Base-by-base conservation (phyloP, 2,888 invertebrate genomes). In the Stomorhina lunata region DNA sequence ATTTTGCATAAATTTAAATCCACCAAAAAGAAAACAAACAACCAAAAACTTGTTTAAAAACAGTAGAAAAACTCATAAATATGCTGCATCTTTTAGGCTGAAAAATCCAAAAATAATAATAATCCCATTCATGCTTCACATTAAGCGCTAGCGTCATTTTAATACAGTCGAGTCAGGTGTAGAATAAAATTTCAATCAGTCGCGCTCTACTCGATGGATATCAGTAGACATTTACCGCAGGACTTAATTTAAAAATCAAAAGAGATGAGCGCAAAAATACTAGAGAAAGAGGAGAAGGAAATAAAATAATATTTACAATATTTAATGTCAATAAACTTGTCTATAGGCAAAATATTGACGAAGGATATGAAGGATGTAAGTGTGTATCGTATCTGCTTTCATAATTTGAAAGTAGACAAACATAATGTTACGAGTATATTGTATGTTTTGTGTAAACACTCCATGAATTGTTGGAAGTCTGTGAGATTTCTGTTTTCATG, bases 141-240 rank as follows among this genome's bases (percentile, higher is more conserved):
- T 25, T 1, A 5, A 15, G 2, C 15, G 12, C 3, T 25, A 0
- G 10, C 2, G 12, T 15, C 25, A 37, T 61, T 45, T 15, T 15
- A 43, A 43, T 10, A 55, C 29, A 61, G n/a, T 9, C n/a, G 5
- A 34, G 50, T 22, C 68, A 59, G 45, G 48, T 71, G 45, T 48
- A 48, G 20, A 37, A 34, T 22, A 34, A 40, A 61, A 59, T 25
- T 59, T 59, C 45, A 34, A 71, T 71, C 17, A 45, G 15, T 68
- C 15, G 15, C n/a, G 25, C 4, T 32, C 9, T 34, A 4, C n/a
- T 17, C 20, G 27, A n/a, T n/a, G n/a, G n/a, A n/a, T 55, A 40
- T 55, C 55, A 55, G 61, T 37, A 72, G 72, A 72, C 37, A 61
- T 7, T 20, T 37, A 61, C 72, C 72, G 48, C 61, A 72, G 48